A percentile compares a stretch with the other conserved stretches of the same genome.
phyloP scores from a whole-genome alignment of 2,797 vertebrate species.

The Melanotaenia boesemani region DNA sequence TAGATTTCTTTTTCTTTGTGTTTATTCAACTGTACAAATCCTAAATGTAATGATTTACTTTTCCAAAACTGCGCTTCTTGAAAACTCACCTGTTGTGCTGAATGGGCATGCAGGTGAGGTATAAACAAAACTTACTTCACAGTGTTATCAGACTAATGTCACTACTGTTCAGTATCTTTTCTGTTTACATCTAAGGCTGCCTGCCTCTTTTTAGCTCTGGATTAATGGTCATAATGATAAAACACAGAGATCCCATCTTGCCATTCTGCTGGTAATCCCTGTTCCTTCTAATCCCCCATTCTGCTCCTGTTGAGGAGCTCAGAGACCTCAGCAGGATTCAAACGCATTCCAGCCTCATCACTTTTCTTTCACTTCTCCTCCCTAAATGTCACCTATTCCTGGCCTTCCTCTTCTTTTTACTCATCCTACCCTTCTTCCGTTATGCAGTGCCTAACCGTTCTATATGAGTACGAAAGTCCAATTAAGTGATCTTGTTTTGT shows the following conservation, averaged over 20 bases:
- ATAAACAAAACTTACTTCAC: background rate
- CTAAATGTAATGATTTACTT: background rate
- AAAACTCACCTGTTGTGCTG: background rate
- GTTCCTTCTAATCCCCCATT: constrained; percentile 42
- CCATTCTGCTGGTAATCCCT: constrained; percentile 52
- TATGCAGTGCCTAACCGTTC: background rate
- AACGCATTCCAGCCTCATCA: constrained; percentile 3
- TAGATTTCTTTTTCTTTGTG: background rate
- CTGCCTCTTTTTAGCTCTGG: constrained; percentile 35
- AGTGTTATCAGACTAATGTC: background rate
- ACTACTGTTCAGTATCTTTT: background rate
- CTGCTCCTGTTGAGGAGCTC: constrained; percentile 18
- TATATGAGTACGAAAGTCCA: too few species aligned
- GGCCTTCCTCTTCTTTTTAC: background rate
- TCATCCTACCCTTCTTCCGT: background rate
- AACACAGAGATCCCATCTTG: constrained; percentile 46
- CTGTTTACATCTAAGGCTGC: background rate
- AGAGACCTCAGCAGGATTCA: constrained; percentile 26
- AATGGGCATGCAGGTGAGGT: background rate
- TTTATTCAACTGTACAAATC: background rate
- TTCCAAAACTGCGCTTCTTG: background rate
- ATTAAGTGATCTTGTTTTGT: too few species aligned
- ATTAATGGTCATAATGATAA: constrained; percentile 53
- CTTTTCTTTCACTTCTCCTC: constrained; percentile 17
- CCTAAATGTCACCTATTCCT: background rate